phyloP scores from a whole-genome alignment of 2,113 vertebrate genomes.

The Montifringilla adamsi region DNA sequence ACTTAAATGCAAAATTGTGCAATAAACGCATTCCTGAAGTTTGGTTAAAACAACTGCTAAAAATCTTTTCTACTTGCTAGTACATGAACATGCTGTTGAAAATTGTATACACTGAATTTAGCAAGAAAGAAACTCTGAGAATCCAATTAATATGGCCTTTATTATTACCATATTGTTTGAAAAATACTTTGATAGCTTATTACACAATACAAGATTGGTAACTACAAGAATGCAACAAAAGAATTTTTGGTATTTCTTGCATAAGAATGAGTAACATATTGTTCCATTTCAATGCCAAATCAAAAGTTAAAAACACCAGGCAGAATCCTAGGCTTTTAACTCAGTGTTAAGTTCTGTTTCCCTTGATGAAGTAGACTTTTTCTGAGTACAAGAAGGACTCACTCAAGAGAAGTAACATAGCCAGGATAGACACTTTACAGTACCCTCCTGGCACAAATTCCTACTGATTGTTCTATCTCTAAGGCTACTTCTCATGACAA shows the following conservation, averaged over 20 bases:
- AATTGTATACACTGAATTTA: background rate
- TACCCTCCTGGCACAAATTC: background rate
- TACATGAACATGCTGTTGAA: background rate
- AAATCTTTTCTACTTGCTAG: background rate
- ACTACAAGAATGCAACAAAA: constrained; percentile 21
- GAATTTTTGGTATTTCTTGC: constrained; percentile 24
- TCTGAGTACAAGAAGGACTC: background rate
- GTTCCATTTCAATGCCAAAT: constrained; percentile 18
- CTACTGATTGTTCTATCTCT: background rate
- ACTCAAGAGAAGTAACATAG: background rate
- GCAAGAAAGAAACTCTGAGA: background rate
- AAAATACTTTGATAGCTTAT: constrained; percentile 22
- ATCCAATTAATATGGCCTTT: background rate
- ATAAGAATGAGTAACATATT: background rate
- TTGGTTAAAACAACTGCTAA: background rate
- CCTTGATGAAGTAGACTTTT: background rate
- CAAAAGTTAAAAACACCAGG: constrained; percentile 8
- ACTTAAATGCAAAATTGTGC: background rate
- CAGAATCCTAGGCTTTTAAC: background rate
- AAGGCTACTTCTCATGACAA: background rate
- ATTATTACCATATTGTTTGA: constrained; percentile 8
- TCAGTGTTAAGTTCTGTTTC: background rate
- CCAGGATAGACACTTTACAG: background rate
- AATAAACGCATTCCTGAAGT: background rate
- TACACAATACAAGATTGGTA: background rate